Evolutionary conservation across 2,797 vertebrate species (phyloP), one percentile per base, ranked within the genome.

Genomic region (Monodelphis domestica): DNA sequence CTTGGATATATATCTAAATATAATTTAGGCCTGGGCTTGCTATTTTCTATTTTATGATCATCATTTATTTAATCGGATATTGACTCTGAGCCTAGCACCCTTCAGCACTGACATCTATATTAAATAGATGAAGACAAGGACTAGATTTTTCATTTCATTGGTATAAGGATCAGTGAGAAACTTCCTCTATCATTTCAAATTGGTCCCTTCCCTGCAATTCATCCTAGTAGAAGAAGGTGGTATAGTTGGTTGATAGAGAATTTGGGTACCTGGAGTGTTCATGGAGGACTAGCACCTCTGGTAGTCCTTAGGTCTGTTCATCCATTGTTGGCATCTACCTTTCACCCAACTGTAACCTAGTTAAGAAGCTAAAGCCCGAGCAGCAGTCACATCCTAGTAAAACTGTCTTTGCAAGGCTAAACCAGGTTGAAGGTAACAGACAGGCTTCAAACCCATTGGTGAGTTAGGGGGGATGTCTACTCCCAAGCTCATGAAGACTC

Each of bases 61-160:
- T 28, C 17, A 33, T 53, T 88, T 55, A 63, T 63, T 92, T 63
- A 87, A 50, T 57, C 94, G 84, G 91, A 94, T 94, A 87, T 28
- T 89, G 11, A 10, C 54, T 26, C 29, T 56, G 30, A 94, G 26
- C 53, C 45, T 84, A 53, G n/a, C 21, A 63, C 54, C 51, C 56
- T 70, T 84, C 78, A 38, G 17, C 26, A 1, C 26, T 45, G 38
- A 84, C 38, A 84, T 50, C 38, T 50, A 50, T 50, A 84, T 45
- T 50, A 84, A 84, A 84, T 84, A 84, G 38, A 84, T 50, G 11
- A 78, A 3, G 17, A 56, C 54, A 54, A 54, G 2, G 54, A 63
- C 7, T 50, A 50, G 24, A 45, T 0, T 30, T 84, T 45, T 84
- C 38, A 78, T 78, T 78, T 78, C 17, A 78, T 45, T 78, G 21